Base-by-base conservation (phyloP, 2,797 vertebrate species). In the Steatocranus sp. region DNA sequence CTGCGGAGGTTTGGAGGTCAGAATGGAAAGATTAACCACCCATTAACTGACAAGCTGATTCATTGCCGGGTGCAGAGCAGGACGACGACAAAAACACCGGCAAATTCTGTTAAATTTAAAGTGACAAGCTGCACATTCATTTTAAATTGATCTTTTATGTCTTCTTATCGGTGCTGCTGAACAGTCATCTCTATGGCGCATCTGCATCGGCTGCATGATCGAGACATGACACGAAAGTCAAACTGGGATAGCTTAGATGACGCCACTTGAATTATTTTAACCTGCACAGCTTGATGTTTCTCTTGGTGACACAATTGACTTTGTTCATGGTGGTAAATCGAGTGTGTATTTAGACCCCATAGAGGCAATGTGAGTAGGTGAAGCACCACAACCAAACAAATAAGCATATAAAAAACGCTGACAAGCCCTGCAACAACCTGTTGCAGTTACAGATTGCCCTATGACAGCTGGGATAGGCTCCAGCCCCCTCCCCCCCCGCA, bases 11-110 rank as follows among this genome's bases (percentile, higher is more conserved):
- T 90, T 90, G 63, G 83, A 88, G 90, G 91, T 90, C 86, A 89
- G 85, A 74, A 80, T 76, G 61, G 77, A 86, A 90, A 87, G 83
- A 93, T 93, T 93, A 93, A 86, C 87, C 84, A 88, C 80, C 81
- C 84, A 88, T 91, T 88, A 91, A 87, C 77, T 68, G 79, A 80
- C 51, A 4, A 76, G 83, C 75, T 81, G 81, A 90, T 89, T 90
- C 85, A 88, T 58, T 85, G 86, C 73, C 3, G 58, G 36, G 63
- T 79, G 81, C 83, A 79, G 53, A 86, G 61, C 25, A 73, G 75
- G 77, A 81, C 50, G 34, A 63, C 53, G 54, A 76, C 63, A 66
- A 23, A 82, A 83, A 87, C 43, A 78, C 46, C 8, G 30, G 56
- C 11, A 20, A 90, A 82, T 78, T 78, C 18, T 73, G 23, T 77